Evolutionary conservation across 2,888 invertebrate species (phyloP), one percentile per base, ranked within the genome.

Genomic region (Caenorhabditis plicata): DNA sequence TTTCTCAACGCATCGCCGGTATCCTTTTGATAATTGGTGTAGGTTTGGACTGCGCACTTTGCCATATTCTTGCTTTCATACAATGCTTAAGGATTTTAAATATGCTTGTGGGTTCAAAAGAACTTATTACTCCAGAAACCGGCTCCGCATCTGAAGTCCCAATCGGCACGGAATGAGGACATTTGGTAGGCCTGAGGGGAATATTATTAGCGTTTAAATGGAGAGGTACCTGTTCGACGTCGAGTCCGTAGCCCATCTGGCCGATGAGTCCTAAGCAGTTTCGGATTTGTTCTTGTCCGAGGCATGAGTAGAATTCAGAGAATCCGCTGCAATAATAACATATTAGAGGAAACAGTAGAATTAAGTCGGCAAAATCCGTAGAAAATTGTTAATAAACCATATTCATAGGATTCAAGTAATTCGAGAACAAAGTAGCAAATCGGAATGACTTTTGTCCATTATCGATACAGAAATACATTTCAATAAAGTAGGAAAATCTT

Each of bases 61-160:
- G 68, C 50, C 32, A 68, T 19, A 2, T 19, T 42, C 20, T 56
- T 47, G n/a, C 60, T 49, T 19, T 65, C 65, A 43, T 65, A 65
- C 31, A 58, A 47, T 19, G 64, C 67, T 67, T 27, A 46, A 66
- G 26, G 13, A 44, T 11, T 7, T 9, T 2, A n/a, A 23, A 13
- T 0, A 15, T 22, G 22, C n/a, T 29, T 26, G 29, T 29, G 5
- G 17, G 20, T 13, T 4, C 4, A 1, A 13, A 13, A 23, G 17
- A 27, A 27, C 8, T 8, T 7, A 51, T 49, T 26, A 67, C 66
- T 53, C 55, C 58, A 68, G 44, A 68, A 68, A 23, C 68, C 68
- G 17, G 42, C 68, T 43, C 68, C 68, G 25, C 68, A 68, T 44
- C 64, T 68, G 60, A 68, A 68, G 20, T 62, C 50, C 68, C 68